Evolutionary conservation across 1,140 invertebrate species (phyloP).

Genomic region (Monochamus saltuarius): DNA sequence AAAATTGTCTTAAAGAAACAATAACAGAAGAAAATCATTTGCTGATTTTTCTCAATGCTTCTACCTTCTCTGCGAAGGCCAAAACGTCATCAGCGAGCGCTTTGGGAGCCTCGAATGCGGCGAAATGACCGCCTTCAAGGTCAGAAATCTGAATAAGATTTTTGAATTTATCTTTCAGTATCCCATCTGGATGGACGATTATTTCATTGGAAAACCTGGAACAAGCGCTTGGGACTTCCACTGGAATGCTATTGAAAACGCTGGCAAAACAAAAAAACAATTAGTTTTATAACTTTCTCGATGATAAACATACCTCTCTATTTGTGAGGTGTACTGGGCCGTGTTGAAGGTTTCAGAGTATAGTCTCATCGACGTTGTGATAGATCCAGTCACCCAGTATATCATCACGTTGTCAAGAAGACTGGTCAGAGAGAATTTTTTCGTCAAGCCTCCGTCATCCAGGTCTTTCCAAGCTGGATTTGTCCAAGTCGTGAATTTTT

Average conservation of each 20-base stretch:
- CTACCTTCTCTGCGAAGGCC: constrained; percentile 1
- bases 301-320: constrained; percentile 12
- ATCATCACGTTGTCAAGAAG: constrained; percentile 76
- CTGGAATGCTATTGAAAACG: constrained; percentile 58
- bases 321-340: constrained; percentile 38
- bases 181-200: constrained; percentile 57
- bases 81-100: constrained; percentile 64
- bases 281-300: too few relatives aligned
- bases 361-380: constrained; percentile 66
- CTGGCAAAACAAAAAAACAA: neutral
- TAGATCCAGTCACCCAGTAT: constrained; percentile 71
- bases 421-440: constrained; percentile 71
- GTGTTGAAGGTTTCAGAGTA: constrained; percentile 63
- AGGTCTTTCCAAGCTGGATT: constrained; percentile 59
- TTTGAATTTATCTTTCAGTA: constrained; percentile 61
- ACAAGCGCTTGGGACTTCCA: constrained; percentile 64
- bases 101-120: constrained; percentile 75
- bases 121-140: constrained; percentile 78
- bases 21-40: too few relatives aligned
- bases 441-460: constrained; percentile 71
- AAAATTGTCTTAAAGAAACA: too few relatives aligned
- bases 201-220: constrained; percentile 67
- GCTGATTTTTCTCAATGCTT: neutral
- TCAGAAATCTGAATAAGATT: constrained; percentile 65
- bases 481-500: constrained; percentile 83